These are phyloP conservation scores for Mya arenaria DNA, from an alignment of 1,140 invertebrate species.

Conservation along the genomic window DNA sequence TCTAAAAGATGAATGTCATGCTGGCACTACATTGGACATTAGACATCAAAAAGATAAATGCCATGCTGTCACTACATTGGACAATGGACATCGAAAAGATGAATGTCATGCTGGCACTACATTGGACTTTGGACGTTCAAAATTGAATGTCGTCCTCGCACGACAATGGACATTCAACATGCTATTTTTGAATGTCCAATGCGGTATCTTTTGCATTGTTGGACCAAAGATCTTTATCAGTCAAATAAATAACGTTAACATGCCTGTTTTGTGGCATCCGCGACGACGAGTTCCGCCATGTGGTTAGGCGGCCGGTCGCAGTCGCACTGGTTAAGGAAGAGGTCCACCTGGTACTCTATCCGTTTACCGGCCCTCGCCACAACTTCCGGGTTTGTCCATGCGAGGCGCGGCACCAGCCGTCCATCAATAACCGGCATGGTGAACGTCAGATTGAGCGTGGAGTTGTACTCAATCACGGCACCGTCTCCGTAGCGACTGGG, in stretches of 20 bases:
- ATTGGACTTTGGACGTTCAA: no score
- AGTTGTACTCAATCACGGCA: constrained; percentile 6
- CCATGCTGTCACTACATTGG: no score
- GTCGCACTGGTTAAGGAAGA: constrained; percentile 60
- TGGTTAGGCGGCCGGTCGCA: constrained; percentile 60
- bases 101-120: no score
- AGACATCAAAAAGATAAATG: no score
- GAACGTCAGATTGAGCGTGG: constrained; percentile 34
- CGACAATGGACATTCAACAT: no score
- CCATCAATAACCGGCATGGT: constrained; percentile 36
- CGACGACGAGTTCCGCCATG: constrained; percentile 8
- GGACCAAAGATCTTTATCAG: no score
- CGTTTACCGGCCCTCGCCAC: not conserved
- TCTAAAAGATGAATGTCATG: no score
- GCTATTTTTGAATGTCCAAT: no score
- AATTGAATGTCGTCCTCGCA: no score
- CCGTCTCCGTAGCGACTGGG: not conserved
- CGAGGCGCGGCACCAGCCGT: constrained; percentile 33
- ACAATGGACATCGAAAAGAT: no score
- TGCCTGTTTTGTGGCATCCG: constrained; percentile 7
- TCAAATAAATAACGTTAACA: not conserved
- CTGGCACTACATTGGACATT: no score
- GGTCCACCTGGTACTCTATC: constrained; percentile 57
- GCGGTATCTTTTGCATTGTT: no score
- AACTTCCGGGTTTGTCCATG: constrained; percentile 61